Evolutionary conservation across 2,113 vertebrate species (phyloP).

Genomic region (Sapayoa aenigma): DNA sequence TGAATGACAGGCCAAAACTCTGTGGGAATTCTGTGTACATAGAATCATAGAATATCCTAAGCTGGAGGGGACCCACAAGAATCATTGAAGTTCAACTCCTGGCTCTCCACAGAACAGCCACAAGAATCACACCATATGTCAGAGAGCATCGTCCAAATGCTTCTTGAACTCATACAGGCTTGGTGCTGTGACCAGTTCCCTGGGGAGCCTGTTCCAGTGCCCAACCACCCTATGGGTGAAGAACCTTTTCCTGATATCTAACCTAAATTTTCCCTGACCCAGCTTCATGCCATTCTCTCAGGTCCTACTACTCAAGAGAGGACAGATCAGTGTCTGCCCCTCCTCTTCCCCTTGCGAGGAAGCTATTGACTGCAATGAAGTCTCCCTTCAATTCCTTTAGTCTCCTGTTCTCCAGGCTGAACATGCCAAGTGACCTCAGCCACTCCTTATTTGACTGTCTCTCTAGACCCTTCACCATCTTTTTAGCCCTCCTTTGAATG

Average conservation of each 20-base stretch:
- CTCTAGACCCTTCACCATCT: not conserved
- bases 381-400: not conserved
- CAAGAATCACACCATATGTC: not conserved
- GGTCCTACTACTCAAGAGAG: not conserved
- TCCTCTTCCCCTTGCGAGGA: not conserved
- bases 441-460: rapidly evolving
- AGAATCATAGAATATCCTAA: not conserved
- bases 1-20: not conserved
- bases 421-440: not conserved
- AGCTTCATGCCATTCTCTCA: not conserved
- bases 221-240: rapidly evolving
- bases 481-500: not conserved
- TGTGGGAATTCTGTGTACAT: not conserved
- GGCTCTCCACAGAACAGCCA: not conserved
- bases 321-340: rapidly evolving
- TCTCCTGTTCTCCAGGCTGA: not conserved
- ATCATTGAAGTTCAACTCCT: rapidly evolving
- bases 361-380: not conserved
- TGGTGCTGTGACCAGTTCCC: not conserved
- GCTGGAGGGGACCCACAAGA: not conserved
- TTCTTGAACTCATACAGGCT: not conserved
- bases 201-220: not conserved
- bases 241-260: not conserved
- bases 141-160: rapidly evolving
- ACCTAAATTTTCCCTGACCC: too few species aligned